These are phyloP conservation scores for Caenorhabditis sp. DNA, from an alignment of 2,888 invertebrate genomes.

Conservation along the genomic window DNA sequence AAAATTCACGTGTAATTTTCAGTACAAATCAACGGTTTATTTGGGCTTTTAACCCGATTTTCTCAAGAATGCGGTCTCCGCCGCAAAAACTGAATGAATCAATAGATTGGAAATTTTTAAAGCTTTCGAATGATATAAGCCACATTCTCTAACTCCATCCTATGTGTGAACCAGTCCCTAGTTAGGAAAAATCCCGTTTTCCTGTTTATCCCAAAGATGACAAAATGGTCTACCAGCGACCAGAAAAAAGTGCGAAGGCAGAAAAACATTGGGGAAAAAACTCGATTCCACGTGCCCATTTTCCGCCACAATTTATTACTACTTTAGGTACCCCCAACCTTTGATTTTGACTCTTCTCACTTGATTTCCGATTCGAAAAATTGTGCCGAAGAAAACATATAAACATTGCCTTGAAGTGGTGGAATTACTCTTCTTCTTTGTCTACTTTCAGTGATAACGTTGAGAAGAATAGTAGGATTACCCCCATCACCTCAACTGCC, in stretches of 20 bases:
- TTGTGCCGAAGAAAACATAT: not conserved
- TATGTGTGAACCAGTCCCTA: not conserved
- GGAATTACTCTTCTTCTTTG: not conserved
- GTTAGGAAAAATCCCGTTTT: not conserved
- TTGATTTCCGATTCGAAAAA: not conserved
- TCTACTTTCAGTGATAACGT: not conserved
- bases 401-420: not conserved
- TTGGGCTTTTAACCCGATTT: no score
- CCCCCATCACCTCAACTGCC: not conserved
- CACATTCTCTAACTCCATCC: no score
- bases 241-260: no score
- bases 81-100: no score
- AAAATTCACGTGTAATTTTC: no score
- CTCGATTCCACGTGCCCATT: not conserved
- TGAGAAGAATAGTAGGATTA: not conserved
- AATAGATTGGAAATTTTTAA: no score
- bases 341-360: not conserved
- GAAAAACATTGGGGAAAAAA: not conserved
- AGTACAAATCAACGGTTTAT: no score
- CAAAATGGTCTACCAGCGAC: no score
- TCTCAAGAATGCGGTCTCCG: no score
- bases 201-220: not conserved
- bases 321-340: not conserved
- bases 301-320: constrained; percentile 6
- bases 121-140: no score